These are phyloP conservation scores for Heliocidaris erythrogramma DNA, from an alignment of 35 echinoderm and acorn worm species.

Conservation along the genomic window DNA sequence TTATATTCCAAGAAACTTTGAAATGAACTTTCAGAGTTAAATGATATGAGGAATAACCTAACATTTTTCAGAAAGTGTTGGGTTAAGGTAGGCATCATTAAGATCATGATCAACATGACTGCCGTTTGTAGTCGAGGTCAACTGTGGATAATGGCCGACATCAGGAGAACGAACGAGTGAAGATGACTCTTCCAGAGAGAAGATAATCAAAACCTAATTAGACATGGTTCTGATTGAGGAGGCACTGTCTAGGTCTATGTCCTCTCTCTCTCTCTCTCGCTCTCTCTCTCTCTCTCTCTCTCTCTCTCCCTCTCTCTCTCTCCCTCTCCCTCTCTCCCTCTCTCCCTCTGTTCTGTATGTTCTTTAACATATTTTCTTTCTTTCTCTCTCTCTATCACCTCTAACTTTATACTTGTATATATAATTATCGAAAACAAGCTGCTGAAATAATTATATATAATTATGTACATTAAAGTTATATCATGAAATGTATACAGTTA, in stretches of 20 bases:
- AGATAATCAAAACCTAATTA: background rate
- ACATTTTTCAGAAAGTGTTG: too few species aligned
- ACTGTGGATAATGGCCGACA: background rate
- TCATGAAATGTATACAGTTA: too few species aligned
- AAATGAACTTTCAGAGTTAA: too few species aligned
- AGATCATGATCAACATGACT: background rate
- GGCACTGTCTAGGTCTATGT: background rate
- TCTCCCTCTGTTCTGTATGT: background rate
- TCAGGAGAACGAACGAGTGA: background rate
- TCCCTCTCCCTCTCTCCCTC: background rate
- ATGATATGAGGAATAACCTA: too few species aligned
- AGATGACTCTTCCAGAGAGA: background rate
- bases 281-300: background rate
- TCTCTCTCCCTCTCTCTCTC: background rate
- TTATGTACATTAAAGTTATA: too few species aligned
- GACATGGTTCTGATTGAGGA: background rate
- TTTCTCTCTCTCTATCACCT: too few species aligned
- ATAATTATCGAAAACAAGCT: too few species aligned
- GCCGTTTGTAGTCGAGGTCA: background rate
- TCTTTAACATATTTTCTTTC: too few species aligned
- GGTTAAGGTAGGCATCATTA: too few species aligned
- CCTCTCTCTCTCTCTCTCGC: background rate
- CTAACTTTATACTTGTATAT: too few species aligned
- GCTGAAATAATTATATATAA: too few species aligned
- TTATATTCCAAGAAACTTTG: too few species aligned